A percentile compares a stretch with the other conserved stretches of the same genome.
phyloP scores from a whole-genome alignment of 2,888 invertebrate genomes.

The Phaonia tiefii region DNA sequence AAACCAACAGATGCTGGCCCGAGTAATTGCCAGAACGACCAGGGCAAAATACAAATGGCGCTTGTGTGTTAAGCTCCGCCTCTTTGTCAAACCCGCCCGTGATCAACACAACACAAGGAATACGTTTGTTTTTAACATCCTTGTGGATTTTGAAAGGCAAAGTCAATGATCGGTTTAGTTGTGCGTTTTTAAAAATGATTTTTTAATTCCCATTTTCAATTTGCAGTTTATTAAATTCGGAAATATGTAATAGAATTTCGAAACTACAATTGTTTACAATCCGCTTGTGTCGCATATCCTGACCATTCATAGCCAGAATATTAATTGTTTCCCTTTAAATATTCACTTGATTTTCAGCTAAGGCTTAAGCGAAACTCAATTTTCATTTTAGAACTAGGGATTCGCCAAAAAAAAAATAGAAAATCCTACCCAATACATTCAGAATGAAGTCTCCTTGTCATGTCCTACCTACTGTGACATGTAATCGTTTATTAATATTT shows the following conservation, averaged over 20 bases:
- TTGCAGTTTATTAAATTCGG: conserved; percentile 19
- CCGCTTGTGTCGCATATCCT: conserved; percentile 26
- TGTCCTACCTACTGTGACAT: conserved; percentile 12
- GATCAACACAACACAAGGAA: background rate
- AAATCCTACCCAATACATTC: conserved; percentile 4
- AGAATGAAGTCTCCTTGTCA: conserved; percentile 32
- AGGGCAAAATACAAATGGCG: conserved; percentile 73
- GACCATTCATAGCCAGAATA: background rate
- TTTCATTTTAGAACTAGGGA: too few relatives aligned
- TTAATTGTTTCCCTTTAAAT: conserved; percentile 7
- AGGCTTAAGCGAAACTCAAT: conserved; percentile 29
- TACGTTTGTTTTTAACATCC: too few relatives aligned
- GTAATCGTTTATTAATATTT: conserved; percentile 61
- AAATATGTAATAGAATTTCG: background rate
- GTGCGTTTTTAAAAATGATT: conserved; percentile 30
- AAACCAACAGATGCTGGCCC: conserved; percentile 49
- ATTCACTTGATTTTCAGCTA: conserved; percentile 50
- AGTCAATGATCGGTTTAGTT: conserved; percentile 43
- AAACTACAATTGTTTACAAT: conserved; percentile 25
- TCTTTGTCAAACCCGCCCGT: conserved; percentile 67
- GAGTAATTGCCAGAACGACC: conserved; percentile 31
- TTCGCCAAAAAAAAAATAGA: too few relatives aligned
- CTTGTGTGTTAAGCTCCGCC: conserved; percentile 72
- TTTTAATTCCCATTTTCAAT: conserved; percentile 24
- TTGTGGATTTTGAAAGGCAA: background rate